Percentiles rank a stretch among this genome's conserved stretches.
Conservation (phyloP, 1,140 invertebrate species). For the Mercenaria mercenaria region DNA sequence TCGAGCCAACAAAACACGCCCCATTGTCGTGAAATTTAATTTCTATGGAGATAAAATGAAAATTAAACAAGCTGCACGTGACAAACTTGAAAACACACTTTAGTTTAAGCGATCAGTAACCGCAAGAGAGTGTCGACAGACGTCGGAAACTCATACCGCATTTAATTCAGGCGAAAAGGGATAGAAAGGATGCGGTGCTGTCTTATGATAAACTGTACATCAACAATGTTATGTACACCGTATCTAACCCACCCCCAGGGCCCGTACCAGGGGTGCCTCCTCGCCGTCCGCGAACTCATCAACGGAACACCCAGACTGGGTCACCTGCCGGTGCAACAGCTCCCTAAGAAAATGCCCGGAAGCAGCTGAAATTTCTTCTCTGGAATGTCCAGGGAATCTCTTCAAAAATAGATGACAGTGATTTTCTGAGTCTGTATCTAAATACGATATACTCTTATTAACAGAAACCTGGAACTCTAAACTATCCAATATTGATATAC, state of each 20-base stretch:
- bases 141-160: not conserved
- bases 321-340: too few species aligned
- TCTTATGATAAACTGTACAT: not conserved
- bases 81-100: not conserved
- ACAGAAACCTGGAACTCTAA: too few species aligned
- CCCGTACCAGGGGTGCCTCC: not conserved
- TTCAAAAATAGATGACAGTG: too few species aligned
- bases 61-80: not conserved
- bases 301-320: too few species aligned
- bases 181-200: not conserved
- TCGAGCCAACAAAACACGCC: not conserved
- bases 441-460: too few species aligned
- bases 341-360: constrained; percentile 6
- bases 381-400: too few species aligned
- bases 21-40: constrained; percentile 35
- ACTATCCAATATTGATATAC: too few species aligned
- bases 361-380: not conserved
- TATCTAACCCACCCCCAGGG: not conserved
- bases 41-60: constrained; percentile 21
- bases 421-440: too few species aligned
- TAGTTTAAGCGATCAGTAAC: not conserved
- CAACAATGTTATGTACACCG: not conserved
- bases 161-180: not conserved
- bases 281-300: too few species aligned
- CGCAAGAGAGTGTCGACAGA: not conserved